These are phyloP conservation scores for Cydia amplana DNA, from an alignment of 1,140 invertebrate species.

Conservation along the genomic window DNA sequence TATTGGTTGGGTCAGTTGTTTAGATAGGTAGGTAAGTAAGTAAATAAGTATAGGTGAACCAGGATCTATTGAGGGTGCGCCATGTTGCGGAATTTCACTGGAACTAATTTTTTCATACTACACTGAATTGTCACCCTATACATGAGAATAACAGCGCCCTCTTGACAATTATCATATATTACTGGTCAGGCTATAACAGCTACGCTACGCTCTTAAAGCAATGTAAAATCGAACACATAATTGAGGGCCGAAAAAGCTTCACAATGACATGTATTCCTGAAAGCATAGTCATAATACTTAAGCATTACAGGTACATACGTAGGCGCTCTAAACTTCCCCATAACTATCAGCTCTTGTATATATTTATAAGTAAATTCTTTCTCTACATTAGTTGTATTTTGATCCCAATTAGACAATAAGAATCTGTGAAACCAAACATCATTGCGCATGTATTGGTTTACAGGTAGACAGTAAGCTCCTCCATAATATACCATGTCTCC, in stretches of 20 bases:
- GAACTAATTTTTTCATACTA: too few relatives aligned
- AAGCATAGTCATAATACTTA: conserved; percentile 85
- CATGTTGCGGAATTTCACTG: too few relatives aligned
- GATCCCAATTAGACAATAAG: conserved; percentile 94
- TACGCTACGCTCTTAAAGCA: conserved; percentile 48
- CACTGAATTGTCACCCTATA: too few relatives aligned
- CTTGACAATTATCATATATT: too few relatives aligned
- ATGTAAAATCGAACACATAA: conserved; percentile 85
- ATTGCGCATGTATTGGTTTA: conserved; percentile 92
- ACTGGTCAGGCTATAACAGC: too few relatives aligned
- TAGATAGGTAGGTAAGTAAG: too few relatives aligned
- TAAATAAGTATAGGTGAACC: too few relatives aligned
- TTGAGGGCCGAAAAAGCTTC: conserved; percentile 85
- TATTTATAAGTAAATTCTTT: conserved; percentile 87
- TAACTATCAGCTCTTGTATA: conserved; percentile 84
- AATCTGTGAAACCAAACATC: conserved; percentile 91
- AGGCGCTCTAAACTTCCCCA: conserved; percentile 86
- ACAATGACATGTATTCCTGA: conserved; percentile 83
- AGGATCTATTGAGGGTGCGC: too few relatives aligned
- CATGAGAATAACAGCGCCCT: too few relatives aligned
- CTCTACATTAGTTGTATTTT: conserved; percentile 75
- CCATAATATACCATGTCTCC: conserved; percentile 96
- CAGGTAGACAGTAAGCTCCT: conserved; percentile 94
- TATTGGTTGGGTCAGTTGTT: not conserved
- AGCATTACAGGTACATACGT: conserved; percentile 84